These are phyloP conservation scores for Orius insidiosus DNA, from an alignment of 1,140 invertebrate species.

Conservation along the genomic window DNA sequence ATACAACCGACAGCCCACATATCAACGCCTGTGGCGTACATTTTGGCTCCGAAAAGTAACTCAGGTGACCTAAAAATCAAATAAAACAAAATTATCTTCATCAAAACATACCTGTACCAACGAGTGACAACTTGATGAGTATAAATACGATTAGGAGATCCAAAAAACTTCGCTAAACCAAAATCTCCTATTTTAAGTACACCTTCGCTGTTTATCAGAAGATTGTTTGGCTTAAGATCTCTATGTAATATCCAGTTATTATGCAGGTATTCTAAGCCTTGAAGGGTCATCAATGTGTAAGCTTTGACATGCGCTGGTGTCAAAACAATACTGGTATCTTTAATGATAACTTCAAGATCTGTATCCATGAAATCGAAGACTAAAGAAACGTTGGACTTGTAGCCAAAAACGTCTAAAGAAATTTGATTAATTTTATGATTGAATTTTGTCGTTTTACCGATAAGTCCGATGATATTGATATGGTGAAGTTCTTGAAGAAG, in stretches of 20 bases:
- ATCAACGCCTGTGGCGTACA: conserved; percentile 92
- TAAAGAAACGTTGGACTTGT: too few relatives aligned
- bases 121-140: conserved; percentile 97
- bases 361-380: too few relatives aligned
- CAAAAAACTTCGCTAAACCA: conserved; percentile 92
- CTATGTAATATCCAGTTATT: conserved; percentile 93
- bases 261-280: conserved; percentile 92
- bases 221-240: conserved; percentile 98
- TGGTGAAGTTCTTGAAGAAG: too few relatives aligned
- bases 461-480: too few relatives aligned
- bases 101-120: conserved; percentile 60
- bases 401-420: too few relatives aligned
- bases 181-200: conserved; percentile 96
- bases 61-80: conserved; percentile 46
- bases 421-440: too few relatives aligned
- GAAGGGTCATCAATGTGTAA: conserved; percentile 86
- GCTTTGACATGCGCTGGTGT: conserved; percentile 89
- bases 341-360: too few relatives aligned
- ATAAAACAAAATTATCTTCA: conserved; percentile 8
- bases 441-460: too few relatives aligned
- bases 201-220: conserved; percentile 82
- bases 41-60: conserved; percentile 82
- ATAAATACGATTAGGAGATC: conserved; percentile 88
- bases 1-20: conserved; percentile 99
- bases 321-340: too few relatives aligned